These are phyloP conservation scores for Ariopsis seemanni DNA, from an alignment of 2,113 vertebrate genomes.

Conservation along the genomic window DNA sequence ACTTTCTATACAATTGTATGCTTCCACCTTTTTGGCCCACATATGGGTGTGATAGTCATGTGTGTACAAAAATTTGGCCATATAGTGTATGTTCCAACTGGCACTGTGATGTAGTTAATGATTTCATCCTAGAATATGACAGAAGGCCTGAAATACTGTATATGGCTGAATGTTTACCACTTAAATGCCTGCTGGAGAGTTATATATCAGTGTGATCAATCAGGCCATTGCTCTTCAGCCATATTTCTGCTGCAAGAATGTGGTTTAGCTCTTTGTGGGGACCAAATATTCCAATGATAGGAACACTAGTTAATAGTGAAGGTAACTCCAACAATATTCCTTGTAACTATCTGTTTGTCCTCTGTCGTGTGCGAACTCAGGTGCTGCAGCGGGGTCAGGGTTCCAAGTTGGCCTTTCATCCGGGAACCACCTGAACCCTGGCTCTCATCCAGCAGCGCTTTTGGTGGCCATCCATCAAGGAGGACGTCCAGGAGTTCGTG, in stretches of 20 bases:
- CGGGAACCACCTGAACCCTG: too few species aligned
- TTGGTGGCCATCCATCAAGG: too few species aligned
- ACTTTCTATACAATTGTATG: background rate
- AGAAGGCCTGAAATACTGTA: background rate
- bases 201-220: conserved; percentile 43
- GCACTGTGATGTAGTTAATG: background rate
- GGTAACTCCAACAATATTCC: too few species aligned
- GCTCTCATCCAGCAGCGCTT: too few species aligned
- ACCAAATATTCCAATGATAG: too few species aligned
- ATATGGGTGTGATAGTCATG: background rate
- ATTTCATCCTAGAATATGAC: background rate
- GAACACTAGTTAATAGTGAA: too few species aligned
- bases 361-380: too few species aligned
- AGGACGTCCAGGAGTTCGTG: too few species aligned
- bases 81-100: background rate
- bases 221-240: conserved; percentile 7
- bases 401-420: too few species aligned
- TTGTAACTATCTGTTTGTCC: too few species aligned
- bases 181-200: background rate
- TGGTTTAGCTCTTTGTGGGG: too few species aligned
- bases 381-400: too few species aligned
- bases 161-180: conserved; percentile 9
- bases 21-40: background rate
- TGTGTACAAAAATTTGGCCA: background rate
- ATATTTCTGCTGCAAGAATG: background rate